Evolutionary conservation across 53 echinoderm and acorn worm genomes (phyloP).

Genomic region (Echinometra lucunter): DNA sequence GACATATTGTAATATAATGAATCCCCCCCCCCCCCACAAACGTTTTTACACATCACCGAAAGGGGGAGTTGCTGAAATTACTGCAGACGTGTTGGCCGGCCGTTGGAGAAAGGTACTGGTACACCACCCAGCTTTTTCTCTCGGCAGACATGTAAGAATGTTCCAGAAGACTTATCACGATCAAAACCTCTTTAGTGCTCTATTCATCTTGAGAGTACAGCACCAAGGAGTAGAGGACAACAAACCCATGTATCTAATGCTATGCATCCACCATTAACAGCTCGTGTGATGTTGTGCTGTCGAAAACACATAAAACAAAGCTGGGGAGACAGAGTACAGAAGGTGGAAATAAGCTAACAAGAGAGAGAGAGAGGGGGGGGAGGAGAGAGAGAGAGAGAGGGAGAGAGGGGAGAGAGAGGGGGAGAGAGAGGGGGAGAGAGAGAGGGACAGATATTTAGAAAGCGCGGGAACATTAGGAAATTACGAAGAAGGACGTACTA

Average conservation of each 20-base stretch:
- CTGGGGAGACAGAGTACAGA: background rate
- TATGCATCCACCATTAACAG: background rate
- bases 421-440: background rate
- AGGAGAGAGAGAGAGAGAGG: background rate
- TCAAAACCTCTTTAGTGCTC: conserved; percentile 7
- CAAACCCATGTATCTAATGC: background rate
- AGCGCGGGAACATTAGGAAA: conserved; percentile 28
- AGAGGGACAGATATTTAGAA: background rate
- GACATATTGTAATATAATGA: conserved; percentile 61
- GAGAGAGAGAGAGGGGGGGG: background rate
- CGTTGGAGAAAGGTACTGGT: background rate
- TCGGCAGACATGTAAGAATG: conserved; percentile 53
- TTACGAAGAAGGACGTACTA: conserved; percentile 51
- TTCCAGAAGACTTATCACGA: conserved; percentile 28
- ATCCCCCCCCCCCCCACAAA: conserved; percentile 23
- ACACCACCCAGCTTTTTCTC: conserved; percentile 42
- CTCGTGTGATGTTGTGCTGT: background rate
- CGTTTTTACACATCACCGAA: background rate
- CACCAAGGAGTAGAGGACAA: background rate
- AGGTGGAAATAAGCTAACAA: background rate
- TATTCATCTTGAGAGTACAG: conserved; percentile 40
- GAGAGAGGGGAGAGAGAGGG: background rate
- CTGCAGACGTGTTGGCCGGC: background rate
- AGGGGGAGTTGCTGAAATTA: conserved; percentile 23
- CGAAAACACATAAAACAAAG: background rate